A percentile compares a stretch with the other conserved stretches of the same genome.
Conservation (phyloP, 2,797 vertebrate species). For the Lacerta viridis region DNA sequence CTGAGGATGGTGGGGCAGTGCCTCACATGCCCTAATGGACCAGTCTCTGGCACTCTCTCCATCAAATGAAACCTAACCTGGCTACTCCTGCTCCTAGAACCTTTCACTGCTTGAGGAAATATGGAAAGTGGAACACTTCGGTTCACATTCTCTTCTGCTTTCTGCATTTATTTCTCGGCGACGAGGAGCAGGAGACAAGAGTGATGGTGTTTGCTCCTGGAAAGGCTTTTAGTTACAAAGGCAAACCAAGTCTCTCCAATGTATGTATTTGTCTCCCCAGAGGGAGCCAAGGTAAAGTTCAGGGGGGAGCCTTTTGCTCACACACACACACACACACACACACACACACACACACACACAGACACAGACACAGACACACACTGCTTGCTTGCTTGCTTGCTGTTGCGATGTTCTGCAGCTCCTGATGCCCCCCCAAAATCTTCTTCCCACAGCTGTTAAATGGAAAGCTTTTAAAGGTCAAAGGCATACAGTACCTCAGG, state of each 20-base stretch:
- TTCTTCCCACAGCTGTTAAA: conserved; percentile 1
- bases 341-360: conserved; percentile 1
- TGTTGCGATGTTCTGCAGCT: background rate
- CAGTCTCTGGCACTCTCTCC: too few relatives aligned
- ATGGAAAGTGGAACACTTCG: background rate
- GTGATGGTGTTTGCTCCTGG: background rate
- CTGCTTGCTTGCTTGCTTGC: conserved; percentile 45
- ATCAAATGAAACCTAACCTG: too few relatives aligned
- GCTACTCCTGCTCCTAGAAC: background rate
- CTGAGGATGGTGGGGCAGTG: too few relatives aligned
- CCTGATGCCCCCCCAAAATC: background rate
- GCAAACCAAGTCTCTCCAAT: background rate
- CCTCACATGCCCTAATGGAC: too few relatives aligned
- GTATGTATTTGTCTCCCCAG: rapidly evolving
- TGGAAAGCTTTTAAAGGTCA: conserved; percentile 65
- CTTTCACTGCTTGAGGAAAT: too few relatives aligned
- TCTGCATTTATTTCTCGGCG: rapidly evolving
- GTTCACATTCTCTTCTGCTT: background rate
- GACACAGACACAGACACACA: background rate
- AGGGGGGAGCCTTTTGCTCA: conserved; percentile 19
- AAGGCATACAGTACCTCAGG: conserved; percentile 24
- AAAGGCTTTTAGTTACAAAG: background rate
- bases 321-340: background rate
- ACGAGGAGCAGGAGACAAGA: rapidly evolving
- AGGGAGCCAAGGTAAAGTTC: conserved; percentile 71